Percentiles rank a stretch among this genome's conserved stretches.
Evolutionary conservation across 2,113 vertebrate species (phyloP).

Genomic region (Mirounga angustirostris): DNA sequence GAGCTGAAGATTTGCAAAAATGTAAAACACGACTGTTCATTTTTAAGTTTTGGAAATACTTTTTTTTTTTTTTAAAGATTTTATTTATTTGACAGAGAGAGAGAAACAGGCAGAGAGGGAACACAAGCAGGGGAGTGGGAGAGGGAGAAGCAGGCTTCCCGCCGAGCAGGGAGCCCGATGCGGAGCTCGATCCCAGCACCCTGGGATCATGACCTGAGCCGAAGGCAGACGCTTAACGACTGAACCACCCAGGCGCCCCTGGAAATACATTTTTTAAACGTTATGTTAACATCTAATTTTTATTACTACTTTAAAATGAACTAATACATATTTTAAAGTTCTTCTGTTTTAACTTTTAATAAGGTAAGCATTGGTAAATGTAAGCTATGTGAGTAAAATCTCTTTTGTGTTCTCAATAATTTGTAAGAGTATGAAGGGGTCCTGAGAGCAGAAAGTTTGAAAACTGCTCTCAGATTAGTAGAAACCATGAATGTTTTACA

Average conservation of each 20-base stretch:
- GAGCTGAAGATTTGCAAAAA: background rate
- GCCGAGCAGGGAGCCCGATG: no score
- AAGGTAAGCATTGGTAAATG: background rate
- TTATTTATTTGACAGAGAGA: no score
- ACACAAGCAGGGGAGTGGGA: no score
- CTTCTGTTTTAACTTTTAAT: background rate
- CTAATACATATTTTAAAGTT: background rate
- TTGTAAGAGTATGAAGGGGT: background rate
- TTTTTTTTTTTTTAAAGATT: background rate
- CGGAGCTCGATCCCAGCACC: no score
- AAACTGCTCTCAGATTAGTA: conserved; percentile 14
- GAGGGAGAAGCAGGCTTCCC: no score
- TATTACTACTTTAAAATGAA: background rate
- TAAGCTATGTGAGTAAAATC: background rate
- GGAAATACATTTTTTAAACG: background rate
- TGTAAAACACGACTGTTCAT: background rate
- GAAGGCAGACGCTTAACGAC: no score
- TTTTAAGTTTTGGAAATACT: background rate
- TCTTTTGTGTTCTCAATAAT: background rate
- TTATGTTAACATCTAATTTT: conserved; percentile 19
- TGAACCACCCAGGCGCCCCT: background rate
- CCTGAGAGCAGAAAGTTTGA: background rate
- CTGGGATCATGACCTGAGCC: no score
- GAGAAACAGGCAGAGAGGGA: no score
- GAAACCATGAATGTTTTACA: background rate